Evolutionary conservation across 2,888 invertebrate genomes (phyloP), one percentile per base, ranked within the genome.

Genomic region (Meiosimyza decipiens): DNA sequence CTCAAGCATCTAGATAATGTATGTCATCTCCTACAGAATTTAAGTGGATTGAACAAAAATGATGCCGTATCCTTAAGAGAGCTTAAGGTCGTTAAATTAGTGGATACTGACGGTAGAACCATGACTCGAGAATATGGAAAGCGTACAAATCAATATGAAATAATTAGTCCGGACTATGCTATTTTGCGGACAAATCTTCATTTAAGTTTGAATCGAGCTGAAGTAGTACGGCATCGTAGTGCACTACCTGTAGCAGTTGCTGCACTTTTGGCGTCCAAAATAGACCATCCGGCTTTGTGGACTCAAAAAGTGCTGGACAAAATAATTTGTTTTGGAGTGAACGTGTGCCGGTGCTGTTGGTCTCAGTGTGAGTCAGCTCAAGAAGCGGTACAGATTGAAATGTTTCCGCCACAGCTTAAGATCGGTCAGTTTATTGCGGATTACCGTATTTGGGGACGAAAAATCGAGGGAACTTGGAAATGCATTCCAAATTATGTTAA

Each of bases 201-300:
- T 74, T 76, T 87, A n/a, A 82, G 82, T 0, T 79, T 84, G 0
- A 79, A 80, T 50, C 80, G 80, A 3, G 81, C 80, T 40, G 82
- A 81, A 69, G 79, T 85, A 0, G 54, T 83, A 52, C 79, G 82
- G 1, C 80, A 81, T 73, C 84, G 85, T 2, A 85, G 86, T 60
- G 82, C 84, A 0, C 70, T 87, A n/a, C 83, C 86, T 0, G 82
- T 83, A 3, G 82, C 82, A 0, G 77, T 84, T 0, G 78, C 81
- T 13, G 80, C 84, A 0, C 78, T 85, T 1, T 57, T 85, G 18
- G 83, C 82, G 22, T 82, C 86, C 0, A 87, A 86, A 74, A 82
- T 87, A 50, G 86, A 86, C 76, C 80, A 84, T 73, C 82, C 87
- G 1, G 83, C 84, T 7, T 84, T 84, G 0, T 87, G 86, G 86